Percentiles rank a stretch among this genome's conserved stretches.
Evolutionary conservation across 2,113 vertebrate genomes (phyloP).

Genomic region (Colius striatus): DNA sequence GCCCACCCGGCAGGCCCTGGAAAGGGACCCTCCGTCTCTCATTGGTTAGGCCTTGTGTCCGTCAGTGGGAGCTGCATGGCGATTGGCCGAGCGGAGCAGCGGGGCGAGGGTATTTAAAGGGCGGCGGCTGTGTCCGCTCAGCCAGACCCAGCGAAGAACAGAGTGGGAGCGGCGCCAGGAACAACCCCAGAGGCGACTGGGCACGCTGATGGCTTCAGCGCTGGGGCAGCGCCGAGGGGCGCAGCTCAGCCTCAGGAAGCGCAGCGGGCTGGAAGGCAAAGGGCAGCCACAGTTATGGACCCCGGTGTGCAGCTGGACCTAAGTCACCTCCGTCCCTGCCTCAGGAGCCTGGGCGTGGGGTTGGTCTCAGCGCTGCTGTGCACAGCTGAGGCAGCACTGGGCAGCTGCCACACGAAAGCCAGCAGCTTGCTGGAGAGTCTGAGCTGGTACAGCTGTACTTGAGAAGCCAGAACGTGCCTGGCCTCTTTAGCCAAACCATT

Average conservation of each 20-base stretch:
- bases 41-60: not conserved
- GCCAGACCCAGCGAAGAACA: no score
- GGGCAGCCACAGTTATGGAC: accelerated
- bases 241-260: no score
- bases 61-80: accelerated
- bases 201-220: no score
- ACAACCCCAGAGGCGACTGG: no score
- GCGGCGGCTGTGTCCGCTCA: no score
- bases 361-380: not conserved
- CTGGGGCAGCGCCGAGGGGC: no score
- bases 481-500: not conserved
- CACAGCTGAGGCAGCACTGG: not conserved
- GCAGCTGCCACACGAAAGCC: accelerated
- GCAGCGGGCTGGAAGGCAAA: accelerated
- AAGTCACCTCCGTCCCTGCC: accelerated
- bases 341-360: accelerated
- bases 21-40: accelerated
- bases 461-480: not conserved
- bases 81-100: not conserved
- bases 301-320: accelerated
- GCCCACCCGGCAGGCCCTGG: not conserved
- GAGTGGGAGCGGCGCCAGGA: no score
- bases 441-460: accelerated
- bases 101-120: not conserved
- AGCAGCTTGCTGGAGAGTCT: accelerated